Conservation (phyloP, 2,113 vertebrate genomes). For the Grammomys surdaster region DNA sequence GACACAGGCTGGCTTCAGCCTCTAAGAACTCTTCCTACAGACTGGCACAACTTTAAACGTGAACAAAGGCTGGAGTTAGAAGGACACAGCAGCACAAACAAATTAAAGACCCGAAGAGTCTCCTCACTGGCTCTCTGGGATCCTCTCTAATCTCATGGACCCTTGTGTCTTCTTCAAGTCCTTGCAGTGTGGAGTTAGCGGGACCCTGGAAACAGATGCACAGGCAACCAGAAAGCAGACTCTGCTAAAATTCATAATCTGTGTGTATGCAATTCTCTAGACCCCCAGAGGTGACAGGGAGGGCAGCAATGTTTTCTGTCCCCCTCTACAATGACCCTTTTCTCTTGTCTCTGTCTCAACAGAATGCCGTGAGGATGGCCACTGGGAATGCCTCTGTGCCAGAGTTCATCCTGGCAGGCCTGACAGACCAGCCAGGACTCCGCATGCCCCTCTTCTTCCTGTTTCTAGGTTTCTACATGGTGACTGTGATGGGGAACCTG, state of each 20-base stretch:
- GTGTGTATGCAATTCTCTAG: background rate
- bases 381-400: constrained; percentile 64
- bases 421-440: constrained; percentile 65
- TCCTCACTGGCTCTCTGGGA: background rate
- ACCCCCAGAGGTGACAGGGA: background rate
- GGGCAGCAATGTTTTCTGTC: background rate
- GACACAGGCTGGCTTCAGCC: background rate
- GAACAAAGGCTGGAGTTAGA: background rate
- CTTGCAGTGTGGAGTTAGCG: background rate
- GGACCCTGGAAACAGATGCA: background rate
- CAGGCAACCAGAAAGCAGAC: background rate
- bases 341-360: constrained; percentile 17
- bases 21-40: background rate
- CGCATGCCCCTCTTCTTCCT: constrained; percentile 73
- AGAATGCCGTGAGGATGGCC: constrained; percentile 56
- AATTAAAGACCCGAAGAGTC: background rate
- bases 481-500: constrained; percentile 76
- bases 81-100: background rate
- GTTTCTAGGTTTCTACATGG: constrained; percentile 74
- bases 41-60: background rate
- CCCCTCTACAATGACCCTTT: background rate
- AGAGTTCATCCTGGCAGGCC: constrained; percentile 76
- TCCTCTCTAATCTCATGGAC: background rate
- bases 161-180: background rate
- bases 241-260: background rate